A percentile compares a stretch with the other conserved stretches of the same genome.
Evolutionary conservation across 2,888 invertebrate species (phyloP).

Genomic region (Parnassius smintheus): DNA sequence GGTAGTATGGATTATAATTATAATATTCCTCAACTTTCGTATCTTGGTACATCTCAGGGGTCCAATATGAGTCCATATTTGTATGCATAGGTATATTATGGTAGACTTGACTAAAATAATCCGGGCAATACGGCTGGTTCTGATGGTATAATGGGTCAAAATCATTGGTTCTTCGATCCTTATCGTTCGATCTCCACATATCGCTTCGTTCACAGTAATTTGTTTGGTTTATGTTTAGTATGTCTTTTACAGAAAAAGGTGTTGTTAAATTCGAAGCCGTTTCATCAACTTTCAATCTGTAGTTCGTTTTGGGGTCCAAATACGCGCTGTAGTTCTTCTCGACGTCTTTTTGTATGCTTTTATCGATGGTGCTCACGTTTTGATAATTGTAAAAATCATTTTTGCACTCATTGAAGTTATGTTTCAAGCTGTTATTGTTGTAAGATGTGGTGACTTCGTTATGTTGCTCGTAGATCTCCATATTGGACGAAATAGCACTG

Average conservation of each 20-base stretch:
- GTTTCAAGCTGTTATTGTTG: constrained; percentile 59
- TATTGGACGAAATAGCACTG: constrained; percentile 37
- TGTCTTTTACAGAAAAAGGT: constrained; percentile 73
- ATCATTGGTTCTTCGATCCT: constrained; percentile 51
- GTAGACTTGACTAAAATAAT: constrained; percentile 60
- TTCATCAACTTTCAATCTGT: constrained; percentile 56
- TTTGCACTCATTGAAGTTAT: constrained; percentile 59
- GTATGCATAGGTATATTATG: constrained; percentile 55
- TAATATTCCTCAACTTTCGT: constrained; percentile 66
- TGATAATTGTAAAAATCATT: constrained; percentile 51
- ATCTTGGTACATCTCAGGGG: constrained; percentile 59
- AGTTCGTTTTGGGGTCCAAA: constrained; percentile 44
- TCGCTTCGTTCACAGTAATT: constrained; percentile 61
- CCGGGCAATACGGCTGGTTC: constrained; percentile 54
- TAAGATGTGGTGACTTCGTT: constrained; percentile 65
- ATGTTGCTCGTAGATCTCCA: constrained; percentile 68
- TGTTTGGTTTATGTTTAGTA: constrained; percentile 61
- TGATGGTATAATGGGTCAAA: constrained; percentile 56
- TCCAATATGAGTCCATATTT: constrained; percentile 64
- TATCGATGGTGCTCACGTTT: constrained; percentile 44
- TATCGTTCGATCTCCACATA: constrained; percentile 57
- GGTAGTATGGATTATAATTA: constrained; percentile 63
- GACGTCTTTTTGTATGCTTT: constrained; percentile 41
- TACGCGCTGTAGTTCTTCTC: constrained; percentile 40
- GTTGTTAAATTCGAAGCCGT: constrained; percentile 50